Evolutionary conservation across 2,113 vertebrate genomes (phyloP).

Genomic region (Synchiropus splendidus): DNA sequence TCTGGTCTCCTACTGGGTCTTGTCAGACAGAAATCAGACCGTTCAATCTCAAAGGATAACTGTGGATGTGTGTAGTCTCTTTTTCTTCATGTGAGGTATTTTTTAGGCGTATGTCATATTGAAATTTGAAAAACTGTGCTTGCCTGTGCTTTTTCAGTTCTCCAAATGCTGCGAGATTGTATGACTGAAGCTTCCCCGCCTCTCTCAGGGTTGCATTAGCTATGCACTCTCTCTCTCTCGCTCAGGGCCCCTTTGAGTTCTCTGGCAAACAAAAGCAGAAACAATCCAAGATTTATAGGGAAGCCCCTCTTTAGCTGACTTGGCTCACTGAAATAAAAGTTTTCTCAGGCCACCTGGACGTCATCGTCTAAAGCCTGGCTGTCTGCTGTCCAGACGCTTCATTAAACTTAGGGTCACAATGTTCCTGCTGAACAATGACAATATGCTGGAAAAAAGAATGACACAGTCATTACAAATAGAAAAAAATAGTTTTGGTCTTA

Average conservation of each 20-base stretch:
- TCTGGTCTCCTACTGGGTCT: conserved; percentile 8
- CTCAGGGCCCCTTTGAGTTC: conserved; percentile 21
- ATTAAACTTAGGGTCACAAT: no score
- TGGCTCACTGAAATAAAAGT: conserved; percentile 17
- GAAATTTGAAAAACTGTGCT: conserved; percentile 7
- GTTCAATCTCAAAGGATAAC: no score
- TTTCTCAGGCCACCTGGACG: conserved; percentile 25
- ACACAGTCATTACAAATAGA: no score
- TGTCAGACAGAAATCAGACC: neutral
- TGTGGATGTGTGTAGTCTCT: no score
- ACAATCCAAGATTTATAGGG: conserved; percentile 43
- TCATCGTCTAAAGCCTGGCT: no score
- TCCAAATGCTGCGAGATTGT: conserved; percentile 6
- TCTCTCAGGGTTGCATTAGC: conserved; percentile 42
- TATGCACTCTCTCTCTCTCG: conserved; percentile 29
- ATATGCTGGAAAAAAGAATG: no score
- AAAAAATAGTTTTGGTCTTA: no score
- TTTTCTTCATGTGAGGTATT: neutral
- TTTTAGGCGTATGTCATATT: neutral
- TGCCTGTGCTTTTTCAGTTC: conserved; percentile 28
- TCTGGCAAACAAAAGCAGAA: conserved; percentile 42
- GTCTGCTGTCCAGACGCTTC: no score
- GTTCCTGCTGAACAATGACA: no score
- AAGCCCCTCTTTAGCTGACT: conserved; percentile 18
- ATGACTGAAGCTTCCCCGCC: conserved; percentile 15